Base-by-base conservation (phyloP, 1,140 invertebrate species). In the Pollicipes pollicipes region DNA sequence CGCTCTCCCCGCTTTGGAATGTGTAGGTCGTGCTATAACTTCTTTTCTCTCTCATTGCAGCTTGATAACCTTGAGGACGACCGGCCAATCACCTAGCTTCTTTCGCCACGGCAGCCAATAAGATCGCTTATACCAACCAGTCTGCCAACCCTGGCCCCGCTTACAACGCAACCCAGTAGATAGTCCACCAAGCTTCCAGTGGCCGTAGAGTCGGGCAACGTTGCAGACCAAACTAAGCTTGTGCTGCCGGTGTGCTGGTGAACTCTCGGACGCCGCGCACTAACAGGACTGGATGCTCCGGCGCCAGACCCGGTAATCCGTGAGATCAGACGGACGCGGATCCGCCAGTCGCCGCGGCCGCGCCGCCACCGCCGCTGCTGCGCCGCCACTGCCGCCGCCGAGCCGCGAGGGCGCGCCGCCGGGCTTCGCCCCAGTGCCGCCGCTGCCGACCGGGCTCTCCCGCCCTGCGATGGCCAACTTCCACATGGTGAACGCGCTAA, bases 391-490 rank as follows among this genome's bases (percentile, higher is more conserved):
- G 78, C 35, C 84, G 78, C 32, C 80, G 80, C 32, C 84, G 78
- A 27, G 82, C 79, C 2, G 83, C 79, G 72, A 80, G 82, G 17
- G 79, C 75, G 30, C 83, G 78, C 3, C 81, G 76, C 30, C 80
- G 82, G 6, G 81, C 73, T 66, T 83, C 81, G 73, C 81, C 80
- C 10, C 80, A 77, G 35, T 84, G 76, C 58, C 83, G 81, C 73
- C 82, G 77, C 0, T 78, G 74, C 68, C 71, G 73, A 67, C 73
- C 90, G 91, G 90, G 90, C 90, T 70, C 70, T 72, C 73, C 24
- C 77, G 76, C 81, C 93, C 95, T 90, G 91, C 95, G 79, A 95
- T 94, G 85, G 93, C 96, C 70, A 83, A 82, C 76, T 73, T 82
- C 87, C 94, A 93, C 85, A 95, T 92, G 84, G 86, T 96, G 45